Conservation (phyloP, 2,113 vertebrate genomes). For the Gymnobelideus leadbeateri region DNA sequence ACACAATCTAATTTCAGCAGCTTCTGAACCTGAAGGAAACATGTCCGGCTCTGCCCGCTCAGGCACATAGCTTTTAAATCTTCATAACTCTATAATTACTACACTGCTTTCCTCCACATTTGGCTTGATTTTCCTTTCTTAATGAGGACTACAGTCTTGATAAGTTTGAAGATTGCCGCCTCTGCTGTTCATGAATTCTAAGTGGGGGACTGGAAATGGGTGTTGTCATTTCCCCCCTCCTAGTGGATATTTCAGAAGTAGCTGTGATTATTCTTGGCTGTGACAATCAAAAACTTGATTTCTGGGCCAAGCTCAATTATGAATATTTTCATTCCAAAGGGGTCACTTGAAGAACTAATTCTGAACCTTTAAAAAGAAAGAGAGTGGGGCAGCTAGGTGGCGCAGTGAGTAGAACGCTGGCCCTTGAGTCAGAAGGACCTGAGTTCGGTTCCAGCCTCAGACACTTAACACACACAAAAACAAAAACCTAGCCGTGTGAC, state of each 20-base stretch:
- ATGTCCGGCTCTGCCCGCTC: conserved; percentile 71
- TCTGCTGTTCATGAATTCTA: conserved; percentile 65
- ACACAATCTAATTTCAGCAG: conserved; percentile 67
- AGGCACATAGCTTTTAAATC: conserved; percentile 80
- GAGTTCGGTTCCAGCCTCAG: no score
- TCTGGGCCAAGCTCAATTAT: conserved; percentile 54
- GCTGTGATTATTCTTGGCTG: conserved; percentile 72
- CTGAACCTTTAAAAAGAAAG: conserved; percentile 45
- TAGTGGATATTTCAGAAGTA: conserved; percentile 55
- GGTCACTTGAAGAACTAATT: conserved; percentile 49
- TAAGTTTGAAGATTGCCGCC: conserved; percentile 75
- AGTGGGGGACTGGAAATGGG: conserved; percentile 64
- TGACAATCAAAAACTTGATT: conserved; percentile 62
- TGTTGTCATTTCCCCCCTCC: conserved; percentile 54
- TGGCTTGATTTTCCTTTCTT: conserved; percentile 81
- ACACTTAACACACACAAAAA: no score
- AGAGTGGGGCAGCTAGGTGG: no score
- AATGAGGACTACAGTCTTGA: conserved; percentile 79
- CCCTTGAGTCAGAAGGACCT: no score
- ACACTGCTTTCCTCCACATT: conserved; percentile 78
- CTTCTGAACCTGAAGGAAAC: conserved; percentile 79
- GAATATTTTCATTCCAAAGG: conserved; percentile 62
- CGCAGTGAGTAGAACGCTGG: no score
- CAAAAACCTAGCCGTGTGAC: no score
- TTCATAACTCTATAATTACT: conserved; percentile 81